Percentiles rank a stretch among this genome's conserved stretches.
Evolutionary conservation across 2,113 vertebrate genomes (phyloP).

Genomic region (Canis aureus): DNA sequence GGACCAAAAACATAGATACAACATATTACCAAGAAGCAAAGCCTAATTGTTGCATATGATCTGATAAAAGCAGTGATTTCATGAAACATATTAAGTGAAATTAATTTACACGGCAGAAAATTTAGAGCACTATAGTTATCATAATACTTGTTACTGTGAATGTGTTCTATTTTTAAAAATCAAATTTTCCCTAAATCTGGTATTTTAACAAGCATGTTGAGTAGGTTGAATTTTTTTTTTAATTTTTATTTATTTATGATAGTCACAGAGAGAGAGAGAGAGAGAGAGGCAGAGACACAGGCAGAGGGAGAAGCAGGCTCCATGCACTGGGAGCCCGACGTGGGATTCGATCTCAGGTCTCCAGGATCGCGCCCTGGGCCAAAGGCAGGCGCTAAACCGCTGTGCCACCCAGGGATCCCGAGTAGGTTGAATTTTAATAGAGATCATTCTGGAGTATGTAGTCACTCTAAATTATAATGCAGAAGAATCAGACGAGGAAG

Average conservation of each 20-base stretch:
- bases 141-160: background rate
- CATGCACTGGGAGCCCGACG: too few relatives aligned
- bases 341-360: too few relatives aligned
- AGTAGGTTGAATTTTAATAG: background rate
- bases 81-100: background rate
- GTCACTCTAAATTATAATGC: conserved; percentile 6
- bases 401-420: too few relatives aligned
- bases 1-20: background rate
- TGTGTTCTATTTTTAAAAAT: background rate
- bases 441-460: background rate
- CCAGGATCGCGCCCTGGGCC: too few relatives aligned
- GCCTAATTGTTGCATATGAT: background rate
- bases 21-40: conserved; percentile 31
- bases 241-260: too few relatives aligned
- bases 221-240: background rate
- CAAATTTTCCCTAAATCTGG: background rate
- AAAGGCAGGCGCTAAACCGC: too few relatives aligned
- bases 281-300: too few relatives aligned
- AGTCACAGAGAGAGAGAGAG: too few relatives aligned
- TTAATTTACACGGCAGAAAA: background rate
- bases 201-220: background rate
- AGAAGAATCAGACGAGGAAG: too few relatives aligned
- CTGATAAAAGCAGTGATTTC: background rate
- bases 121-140: background rate
- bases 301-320: too few relatives aligned